Percentiles rank a stretch among this genome's conserved stretches.
These are phyloP conservation scores for Callipepla squamata DNA, from an alignment of 2,113 vertebrate genomes.

Conservation along the genomic window DNA sequence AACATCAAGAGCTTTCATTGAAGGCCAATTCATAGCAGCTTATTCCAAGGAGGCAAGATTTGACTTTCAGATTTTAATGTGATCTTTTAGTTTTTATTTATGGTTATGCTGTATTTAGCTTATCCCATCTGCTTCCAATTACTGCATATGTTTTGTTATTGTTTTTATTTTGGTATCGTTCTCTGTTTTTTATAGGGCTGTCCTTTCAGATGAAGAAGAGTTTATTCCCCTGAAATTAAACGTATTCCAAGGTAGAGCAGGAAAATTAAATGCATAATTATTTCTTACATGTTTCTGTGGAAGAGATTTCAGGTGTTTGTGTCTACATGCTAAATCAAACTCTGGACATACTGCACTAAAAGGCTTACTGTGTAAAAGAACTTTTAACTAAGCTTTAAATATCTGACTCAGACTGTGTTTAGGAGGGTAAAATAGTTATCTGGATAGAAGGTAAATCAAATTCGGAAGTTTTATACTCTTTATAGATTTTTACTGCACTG, in stretches of 20 bases:
- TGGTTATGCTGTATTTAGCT: slow-evolving; percentile 9
- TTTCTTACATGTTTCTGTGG: not conserved
- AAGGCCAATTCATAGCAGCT: not conserved
- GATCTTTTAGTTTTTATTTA: slow-evolving; percentile 23
- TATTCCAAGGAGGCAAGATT: slow-evolving; percentile 40
- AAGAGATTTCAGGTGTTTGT: not conserved
- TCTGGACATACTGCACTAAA: not conserved
- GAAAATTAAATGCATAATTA: not conserved
- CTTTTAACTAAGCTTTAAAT: not conserved
- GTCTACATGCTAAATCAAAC: not conserved
- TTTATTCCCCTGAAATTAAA: not conserved
- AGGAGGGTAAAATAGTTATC: not conserved
- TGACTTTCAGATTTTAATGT: slow-evolving; percentile 58
- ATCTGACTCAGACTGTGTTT: not conserved
- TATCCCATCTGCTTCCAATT: slow-evolving; percentile 49
- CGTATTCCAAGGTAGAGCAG: not conserved
- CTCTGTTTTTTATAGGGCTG: not conserved
- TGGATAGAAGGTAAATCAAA: not conserved
- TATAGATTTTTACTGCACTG: not conserved
- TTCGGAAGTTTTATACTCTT: not conserved
- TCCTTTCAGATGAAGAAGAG: slow-evolving; percentile 2
- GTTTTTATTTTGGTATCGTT: not conserved
- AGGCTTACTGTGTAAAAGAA: not conserved
- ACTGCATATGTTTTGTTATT: not conserved
- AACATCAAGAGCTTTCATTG: slow-evolving; percentile 56